Conservation (phyloP, 2,888 invertebrate genomes). For the Agrotis exclamationis region DNA sequence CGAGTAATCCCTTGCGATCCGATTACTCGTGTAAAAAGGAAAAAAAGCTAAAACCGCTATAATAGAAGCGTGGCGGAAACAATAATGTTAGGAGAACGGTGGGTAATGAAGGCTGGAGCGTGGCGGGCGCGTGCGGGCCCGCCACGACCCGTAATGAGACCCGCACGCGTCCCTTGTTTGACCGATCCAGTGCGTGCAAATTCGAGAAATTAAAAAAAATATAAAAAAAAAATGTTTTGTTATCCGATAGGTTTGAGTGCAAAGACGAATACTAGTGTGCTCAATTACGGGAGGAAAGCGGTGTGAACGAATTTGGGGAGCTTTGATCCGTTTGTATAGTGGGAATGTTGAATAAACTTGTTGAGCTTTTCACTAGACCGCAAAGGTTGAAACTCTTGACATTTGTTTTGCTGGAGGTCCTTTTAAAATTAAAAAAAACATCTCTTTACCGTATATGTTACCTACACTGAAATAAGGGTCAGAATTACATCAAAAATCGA, state of each 20-base stretch:
- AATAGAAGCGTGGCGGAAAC: slow-evolving; percentile 88
- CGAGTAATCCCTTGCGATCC: slow-evolving; percentile 81
- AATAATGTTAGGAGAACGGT: slow-evolving; percentile 85
- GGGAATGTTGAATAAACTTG: slow-evolving; percentile 16
- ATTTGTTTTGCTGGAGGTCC: slow-evolving; percentile 3
- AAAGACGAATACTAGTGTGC: slow-evolving; percentile 51
- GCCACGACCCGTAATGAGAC: slow-evolving; percentile 73
- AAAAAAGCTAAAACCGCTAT: slow-evolving; percentile 72
- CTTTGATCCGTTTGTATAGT: slow-evolving; percentile 44
- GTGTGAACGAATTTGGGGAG: slow-evolving; percentile 51
- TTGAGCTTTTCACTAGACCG: slow-evolving; percentile 24
- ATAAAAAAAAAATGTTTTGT: slow-evolving; percentile 61
- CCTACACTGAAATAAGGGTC: too few relatives aligned
- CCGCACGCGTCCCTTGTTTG: slow-evolving; percentile 58
- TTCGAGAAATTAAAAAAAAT: slow-evolving; percentile 59
- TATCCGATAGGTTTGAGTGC: slow-evolving; percentile 62
- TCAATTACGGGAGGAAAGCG: slow-evolving; percentile 59
- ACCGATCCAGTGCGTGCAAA: slow-evolving; percentile 64
- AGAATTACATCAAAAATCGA: too few relatives aligned
- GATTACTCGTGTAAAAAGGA: slow-evolving; percentile 79
- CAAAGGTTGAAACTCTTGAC: slow-evolving; percentile 2
- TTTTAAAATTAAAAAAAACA: slow-evolving; percentile 1
- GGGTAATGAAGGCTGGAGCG: slow-evolving; percentile 85
- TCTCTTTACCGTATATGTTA: too few relatives aligned
- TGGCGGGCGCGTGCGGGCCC: slow-evolving; percentile 74